Percentiles rank a stretch among this genome's conserved stretches.
Conservation (phyloP, 1,140 invertebrate genomes). For the Gryllus bimaculatus region DNA sequence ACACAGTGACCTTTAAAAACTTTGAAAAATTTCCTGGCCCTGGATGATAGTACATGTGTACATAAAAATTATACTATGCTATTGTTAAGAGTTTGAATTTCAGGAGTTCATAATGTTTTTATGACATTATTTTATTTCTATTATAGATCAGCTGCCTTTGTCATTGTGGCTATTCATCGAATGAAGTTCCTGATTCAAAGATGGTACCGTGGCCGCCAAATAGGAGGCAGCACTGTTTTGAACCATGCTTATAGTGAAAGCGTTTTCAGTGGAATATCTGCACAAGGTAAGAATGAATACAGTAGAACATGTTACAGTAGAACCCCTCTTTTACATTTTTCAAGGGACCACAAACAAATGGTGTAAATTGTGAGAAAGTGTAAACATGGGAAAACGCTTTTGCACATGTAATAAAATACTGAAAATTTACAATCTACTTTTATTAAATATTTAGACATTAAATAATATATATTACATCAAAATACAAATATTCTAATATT, state of each 20-base stretch:
- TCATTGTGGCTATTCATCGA: not conserved
- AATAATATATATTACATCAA: too few relatives aligned
- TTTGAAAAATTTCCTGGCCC: too few relatives aligned
- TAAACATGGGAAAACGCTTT: too few relatives aligned
- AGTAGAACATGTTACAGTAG: too few relatives aligned
- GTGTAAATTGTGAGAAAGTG: not conserved
- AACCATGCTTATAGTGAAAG: too few relatives aligned
- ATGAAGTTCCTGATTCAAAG: not conserved
- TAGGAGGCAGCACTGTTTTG: too few relatives aligned
- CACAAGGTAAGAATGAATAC: not conserved
- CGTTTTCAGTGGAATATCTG: too few relatives aligned
- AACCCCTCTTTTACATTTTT: not conserved
- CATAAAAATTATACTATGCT: not conserved
- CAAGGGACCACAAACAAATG: not conserved
- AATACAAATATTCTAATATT: too few relatives aligned
- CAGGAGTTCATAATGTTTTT: not conserved
- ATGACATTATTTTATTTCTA: not conserved
- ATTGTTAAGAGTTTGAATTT: not conserved
- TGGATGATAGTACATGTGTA: not conserved
- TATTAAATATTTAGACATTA: too few relatives aligned
- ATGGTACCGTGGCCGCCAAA: not conserved
- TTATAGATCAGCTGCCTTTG: not conserved
- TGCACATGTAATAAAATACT: too few relatives aligned
- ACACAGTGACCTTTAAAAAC: too few relatives aligned
- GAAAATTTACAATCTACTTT: too few relatives aligned